Evolutionary conservation across 2,888 invertebrate species (phyloP).

Genomic region (Xylophagus ater): DNA sequence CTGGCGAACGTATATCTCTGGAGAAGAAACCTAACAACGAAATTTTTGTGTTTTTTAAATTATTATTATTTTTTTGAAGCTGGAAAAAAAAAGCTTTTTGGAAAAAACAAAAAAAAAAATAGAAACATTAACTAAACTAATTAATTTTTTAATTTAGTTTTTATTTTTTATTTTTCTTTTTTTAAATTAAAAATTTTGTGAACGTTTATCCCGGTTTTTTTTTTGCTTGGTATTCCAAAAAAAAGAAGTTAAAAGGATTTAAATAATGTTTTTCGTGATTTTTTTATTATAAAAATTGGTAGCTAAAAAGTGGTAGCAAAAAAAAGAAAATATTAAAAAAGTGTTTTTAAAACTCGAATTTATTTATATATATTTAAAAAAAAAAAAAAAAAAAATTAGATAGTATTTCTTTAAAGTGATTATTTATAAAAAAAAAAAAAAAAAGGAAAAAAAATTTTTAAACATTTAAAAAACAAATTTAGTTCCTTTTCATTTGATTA

Average conservation of each 20-base stretch:
- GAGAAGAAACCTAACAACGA: constrained; percentile 17
- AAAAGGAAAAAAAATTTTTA: background rate
- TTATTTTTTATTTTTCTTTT: background rate
- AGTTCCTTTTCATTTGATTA: too few relatives aligned
- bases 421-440: background rate
- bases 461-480: background rate
- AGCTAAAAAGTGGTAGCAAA: too few relatives aligned
- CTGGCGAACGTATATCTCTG: constrained; percentile 35
- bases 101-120: too few relatives aligned
- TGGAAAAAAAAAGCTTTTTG: constrained; percentile 14
- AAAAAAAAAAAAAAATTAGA: too few relatives aligned
- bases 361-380: too few relatives aligned
- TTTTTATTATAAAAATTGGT: too few relatives aligned
- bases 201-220: background rate
- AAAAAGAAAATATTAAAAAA: too few relatives aligned
- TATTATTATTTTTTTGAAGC: background rate
- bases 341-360: too few relatives aligned
- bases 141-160: too few relatives aligned
- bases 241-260: background rate
- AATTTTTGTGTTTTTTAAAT: background rate
- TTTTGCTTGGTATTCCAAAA: background rate
- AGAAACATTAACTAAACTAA: too few relatives aligned
- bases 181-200: background rate
- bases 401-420: background rate
- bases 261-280: too few relatives aligned